Base-by-base conservation (phyloP, 2,888 invertebrate species). In the Sceliomorpha sp. region DNA sequence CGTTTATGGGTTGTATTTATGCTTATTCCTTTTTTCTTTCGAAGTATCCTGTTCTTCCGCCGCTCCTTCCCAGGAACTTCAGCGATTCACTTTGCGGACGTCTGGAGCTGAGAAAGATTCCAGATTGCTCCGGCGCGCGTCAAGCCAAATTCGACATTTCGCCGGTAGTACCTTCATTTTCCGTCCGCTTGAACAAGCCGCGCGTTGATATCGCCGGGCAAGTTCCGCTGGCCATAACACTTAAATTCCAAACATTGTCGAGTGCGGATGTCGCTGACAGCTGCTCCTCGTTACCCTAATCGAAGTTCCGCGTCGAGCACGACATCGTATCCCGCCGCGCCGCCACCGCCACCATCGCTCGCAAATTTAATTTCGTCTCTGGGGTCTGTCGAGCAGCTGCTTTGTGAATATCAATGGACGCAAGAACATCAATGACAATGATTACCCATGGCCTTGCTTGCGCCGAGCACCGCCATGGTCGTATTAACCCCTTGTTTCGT, bases 381-480 rank as follows among this genome's bases (percentile, higher is more conserved):
- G 39, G 64, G 60, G 36, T 55, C 34, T 50, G 56, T 42, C 32
- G 34, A 12, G 55, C 39, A 24, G 32, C 37, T 39, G 66, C 79
- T 82, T 82, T 82, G 82, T 82, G 82, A 79, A 81, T 81, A 78
- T 76, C 82, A 81, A 82, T 79, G 78, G 29, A 58, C 53, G 39
- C 63, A 59, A 59, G 66, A 55, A 50, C 60, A 62, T 32, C 62
- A 47, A 69, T 68, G 63, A 62, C 50, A 66, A 63, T 69, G 55
- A 56, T 58, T 60, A 56, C 47, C 70, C 60, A 56, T 63, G 56
- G 63, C 45, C 59, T 60, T 55, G 60, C 59, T 70, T 60, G 40
- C 29, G 34, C 55, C 13, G 29, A 44, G 3, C 37, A 45, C 29
- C 31, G 26, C 39, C 44, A 34, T 51, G 53, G 31, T 50, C 34